Evolutionary conservation across 2,888 invertebrate species (phyloP).

Genomic region (Sericinus montela): DNA sequence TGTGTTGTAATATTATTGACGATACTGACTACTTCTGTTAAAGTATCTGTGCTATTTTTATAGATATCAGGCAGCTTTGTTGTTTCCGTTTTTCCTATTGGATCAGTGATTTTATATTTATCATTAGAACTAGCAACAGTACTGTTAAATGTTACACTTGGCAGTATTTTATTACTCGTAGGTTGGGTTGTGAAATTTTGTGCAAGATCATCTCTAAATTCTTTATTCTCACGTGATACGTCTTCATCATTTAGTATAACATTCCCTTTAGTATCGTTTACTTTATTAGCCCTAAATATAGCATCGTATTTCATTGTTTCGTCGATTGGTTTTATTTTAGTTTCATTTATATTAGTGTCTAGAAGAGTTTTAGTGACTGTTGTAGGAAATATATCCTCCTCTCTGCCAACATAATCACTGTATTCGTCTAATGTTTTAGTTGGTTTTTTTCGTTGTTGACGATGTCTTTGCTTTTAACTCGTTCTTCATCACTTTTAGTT

Average conservation of each 20-base stretch:
- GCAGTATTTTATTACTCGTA: too few species aligned
- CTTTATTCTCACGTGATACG: not conserved
- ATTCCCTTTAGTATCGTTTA: not conserved
- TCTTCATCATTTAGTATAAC: not conserved
- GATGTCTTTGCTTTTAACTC: not conserved
- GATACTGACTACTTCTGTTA: not conserved
- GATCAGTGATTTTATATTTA: not conserved
- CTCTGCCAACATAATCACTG: not conserved
- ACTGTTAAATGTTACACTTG: not conserved
- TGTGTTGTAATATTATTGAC: not conserved
- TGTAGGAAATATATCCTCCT: not conserved
- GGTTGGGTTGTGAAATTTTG: not conserved
- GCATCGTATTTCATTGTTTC: not conserved
- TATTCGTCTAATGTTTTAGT: not conserved
- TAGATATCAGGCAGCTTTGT: not conserved
- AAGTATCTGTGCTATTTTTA: not conserved
- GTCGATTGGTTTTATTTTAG: not conserved
- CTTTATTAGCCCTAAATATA: not conserved
- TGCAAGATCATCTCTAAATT: not conserved
- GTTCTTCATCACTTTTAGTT: constrained; percentile 1
- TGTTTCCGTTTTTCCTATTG: not conserved
- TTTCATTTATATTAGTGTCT: not conserved
- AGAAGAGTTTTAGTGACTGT: not conserved
- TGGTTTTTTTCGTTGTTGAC: not conserved
- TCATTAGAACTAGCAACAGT: not conserved